Conservation (phyloP, 2,797 vertebrate species). For the Pelobates cultripes region DNA sequence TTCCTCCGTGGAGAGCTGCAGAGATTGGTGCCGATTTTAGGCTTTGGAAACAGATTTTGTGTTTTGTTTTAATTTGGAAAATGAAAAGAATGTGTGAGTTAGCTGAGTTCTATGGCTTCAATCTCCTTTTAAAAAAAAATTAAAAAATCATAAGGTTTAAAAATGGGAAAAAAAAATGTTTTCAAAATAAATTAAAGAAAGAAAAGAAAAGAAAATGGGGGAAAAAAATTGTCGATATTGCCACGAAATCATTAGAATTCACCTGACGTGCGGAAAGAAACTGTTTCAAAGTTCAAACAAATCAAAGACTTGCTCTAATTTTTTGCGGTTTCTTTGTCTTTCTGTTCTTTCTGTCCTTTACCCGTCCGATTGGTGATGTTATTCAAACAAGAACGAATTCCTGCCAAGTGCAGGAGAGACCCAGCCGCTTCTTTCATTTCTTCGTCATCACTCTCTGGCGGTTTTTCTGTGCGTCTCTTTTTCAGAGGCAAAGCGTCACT, state of each 20-base stretch:
- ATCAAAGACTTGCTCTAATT: slow-evolving; percentile 86
- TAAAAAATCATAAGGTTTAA: slow-evolving; percentile 71
- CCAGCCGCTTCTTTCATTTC: slow-evolving; percentile 99
- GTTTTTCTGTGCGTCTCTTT: slow-evolving; percentile 94
- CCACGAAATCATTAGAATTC: slow-evolving; percentile 98
- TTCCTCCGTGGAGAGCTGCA: slow-evolving; percentile 69
- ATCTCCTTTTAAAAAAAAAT: slow-evolving; percentile 84
- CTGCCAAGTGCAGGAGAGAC: slow-evolving; percentile 93
- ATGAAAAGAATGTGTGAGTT: slow-evolving; percentile 83
- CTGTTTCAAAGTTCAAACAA: slow-evolving; percentile 77
- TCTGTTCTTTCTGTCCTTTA: slow-evolving; percentile 96
- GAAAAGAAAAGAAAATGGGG: slow-evolving; percentile 68
- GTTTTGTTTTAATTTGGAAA: slow-evolving; percentile 70
- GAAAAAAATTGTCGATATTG: slow-evolving; percentile 96
- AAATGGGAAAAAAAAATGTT: slow-evolving; percentile 66
- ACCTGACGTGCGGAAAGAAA: slow-evolving; percentile 99
- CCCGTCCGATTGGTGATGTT: slow-evolving; percentile 97
- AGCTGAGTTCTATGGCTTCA: slow-evolving; percentile 96
- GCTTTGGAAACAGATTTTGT: slow-evolving; percentile 59
- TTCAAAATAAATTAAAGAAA: slow-evolving; percentile 47
- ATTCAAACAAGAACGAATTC: slow-evolving; percentile 92
- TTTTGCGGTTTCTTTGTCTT: slow-evolving; percentile 85
- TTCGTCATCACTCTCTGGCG: slow-evolving; percentile 93
- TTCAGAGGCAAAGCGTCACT: slow-evolving; percentile 95
- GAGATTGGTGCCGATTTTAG: slow-evolving; percentile 74